Conservation (phyloP, 1,140 invertebrate genomes). For the Drosophila repleta region DNA sequence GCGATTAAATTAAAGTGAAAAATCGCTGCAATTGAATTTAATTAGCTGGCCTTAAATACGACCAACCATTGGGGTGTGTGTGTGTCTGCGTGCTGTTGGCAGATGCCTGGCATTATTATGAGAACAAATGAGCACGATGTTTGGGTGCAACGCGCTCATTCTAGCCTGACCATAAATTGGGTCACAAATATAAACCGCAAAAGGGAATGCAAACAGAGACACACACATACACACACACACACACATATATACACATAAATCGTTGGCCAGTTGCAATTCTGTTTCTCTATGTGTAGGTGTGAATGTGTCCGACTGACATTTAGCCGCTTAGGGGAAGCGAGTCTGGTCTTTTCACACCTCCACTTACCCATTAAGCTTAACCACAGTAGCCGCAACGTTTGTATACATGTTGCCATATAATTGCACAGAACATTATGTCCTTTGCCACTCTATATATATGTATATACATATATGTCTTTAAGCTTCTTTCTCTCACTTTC, state of each 20-base stretch:
- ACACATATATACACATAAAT: not conserved
- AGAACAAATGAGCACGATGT: slow-evolving; percentile 57
- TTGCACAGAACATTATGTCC: slow-evolving; percentile 41
- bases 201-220: slow-evolving; percentile 42
- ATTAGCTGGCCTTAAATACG: slow-evolving; percentile 56
- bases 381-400: slow-evolving; percentile 72
- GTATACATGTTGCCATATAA: slow-evolving; percentile 67
- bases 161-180: slow-evolving; percentile 46
- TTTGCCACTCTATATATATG: not conserved
- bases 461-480: not conserved
- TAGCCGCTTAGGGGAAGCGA: slow-evolving; percentile 8
- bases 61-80: slow-evolving; percentile 13
- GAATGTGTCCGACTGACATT: slow-evolving; percentile 1
- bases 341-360: slow-evolving; percentile 30
- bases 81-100: slow-evolving; percentile 41
- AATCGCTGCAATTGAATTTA: slow-evolving; percentile 62
- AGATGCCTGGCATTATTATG: slow-evolving; percentile 55
- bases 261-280: slow-evolving; percentile 33
- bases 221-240: slow-evolving; percentile 23
- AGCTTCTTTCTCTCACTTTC: not conserved
- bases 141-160: slow-evolving; percentile 29
- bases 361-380: slow-evolving; percentile 52
- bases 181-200: slow-evolving; percentile 63
- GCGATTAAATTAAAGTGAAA: too few relatives aligned
- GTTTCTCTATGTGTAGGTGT: not conserved